Evolutionary conservation across 2,888 invertebrate genomes (phyloP), one percentile per base, ranked within the genome.

Genomic region (Pheosia tremula): DNA sequence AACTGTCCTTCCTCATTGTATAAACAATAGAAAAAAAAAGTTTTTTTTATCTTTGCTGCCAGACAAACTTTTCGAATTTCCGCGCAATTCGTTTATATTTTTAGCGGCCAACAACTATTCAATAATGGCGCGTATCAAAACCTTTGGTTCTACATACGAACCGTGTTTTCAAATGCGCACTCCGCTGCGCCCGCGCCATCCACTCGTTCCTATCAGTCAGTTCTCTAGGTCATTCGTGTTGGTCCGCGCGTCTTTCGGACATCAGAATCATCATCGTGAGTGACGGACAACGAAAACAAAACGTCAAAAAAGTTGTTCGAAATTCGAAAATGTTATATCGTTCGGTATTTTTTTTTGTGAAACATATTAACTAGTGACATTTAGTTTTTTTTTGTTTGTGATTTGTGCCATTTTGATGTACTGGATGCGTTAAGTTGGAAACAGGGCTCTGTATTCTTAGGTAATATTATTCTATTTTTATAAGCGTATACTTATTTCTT

Each of bases 141-240:
- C 59, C 4, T n/a, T 41, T 47, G 11, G 4, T 38, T 65, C 67
- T 61, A 6, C 37, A 49, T 63, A 61, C 59, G 74, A 65, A 63
- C 62, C 66, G 67, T 69, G 79, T 83, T 83, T 84, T 86, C 83
- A 77, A 86, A 85, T 83, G 82, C 81, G 78, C 75, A 75, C 73
- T 68, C 71, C 77, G 82, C 67, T 80, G 83, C 86, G 82, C 82
- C 47, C 67, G 84, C 84, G 85, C 85, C 64, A 67, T 68, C 75
- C 68, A 64, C 68, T 69, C 69, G 71, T 62, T 70, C 72, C 79
- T 86, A 86, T 85, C 86, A 86, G 84, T 87, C 85, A 82, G 84
- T 84, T 81, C 84, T 88, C 72, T 86, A 85, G 88, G 89, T 87
- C 89, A 88, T 77, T 75, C 75, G 83, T 72, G 72, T 73, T 69